Evolutionary conservation across 1,140 invertebrate species (phyloP).

Genomic region (Cotesia glomerata): DNA sequence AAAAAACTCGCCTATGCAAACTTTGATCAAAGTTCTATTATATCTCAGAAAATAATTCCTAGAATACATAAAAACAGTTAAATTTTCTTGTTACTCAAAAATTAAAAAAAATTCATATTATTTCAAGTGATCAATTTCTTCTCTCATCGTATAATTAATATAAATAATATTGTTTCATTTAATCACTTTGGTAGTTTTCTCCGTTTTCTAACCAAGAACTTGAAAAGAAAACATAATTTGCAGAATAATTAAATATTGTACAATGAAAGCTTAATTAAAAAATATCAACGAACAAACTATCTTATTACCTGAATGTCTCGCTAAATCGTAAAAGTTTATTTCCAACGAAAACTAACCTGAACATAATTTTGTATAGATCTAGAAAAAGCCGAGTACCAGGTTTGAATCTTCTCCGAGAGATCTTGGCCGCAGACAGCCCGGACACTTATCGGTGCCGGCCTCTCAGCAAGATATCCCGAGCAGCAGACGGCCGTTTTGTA

Average conservation of each 20-base stretch:
- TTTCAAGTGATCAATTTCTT: no score
- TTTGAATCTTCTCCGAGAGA: slow-evolving; percentile 74
- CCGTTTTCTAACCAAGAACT: no score
- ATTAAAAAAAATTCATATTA: no score
- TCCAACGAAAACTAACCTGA: slow-evolving; percentile 26
- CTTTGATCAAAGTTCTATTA: no score
- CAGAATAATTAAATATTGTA: not conserved
- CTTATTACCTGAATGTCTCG: not conserved
- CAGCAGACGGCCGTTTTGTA: slow-evolving; percentile 77
- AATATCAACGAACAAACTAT: not conserved
- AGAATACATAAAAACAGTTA: no score
- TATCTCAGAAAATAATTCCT: no score
- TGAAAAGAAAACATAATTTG: no score
- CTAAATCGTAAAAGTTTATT: slow-evolving; percentile 5
- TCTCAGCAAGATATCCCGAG: slow-evolving; percentile 71
- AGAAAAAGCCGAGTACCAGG: slow-evolving; percentile 93
- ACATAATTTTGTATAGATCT: slow-evolving; percentile 70
- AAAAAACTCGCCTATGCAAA: no score
- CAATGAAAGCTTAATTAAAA: not conserved
- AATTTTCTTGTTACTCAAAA: no score
- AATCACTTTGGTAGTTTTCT: no score
- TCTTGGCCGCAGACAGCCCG: slow-evolving; percentile 64
- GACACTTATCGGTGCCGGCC: slow-evolving; percentile 65
- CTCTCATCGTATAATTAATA: no score
- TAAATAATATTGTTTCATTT: no score